Conservation (phyloP, 2,113 vertebrate species). For the Recurvirostra avosetta region DNA sequence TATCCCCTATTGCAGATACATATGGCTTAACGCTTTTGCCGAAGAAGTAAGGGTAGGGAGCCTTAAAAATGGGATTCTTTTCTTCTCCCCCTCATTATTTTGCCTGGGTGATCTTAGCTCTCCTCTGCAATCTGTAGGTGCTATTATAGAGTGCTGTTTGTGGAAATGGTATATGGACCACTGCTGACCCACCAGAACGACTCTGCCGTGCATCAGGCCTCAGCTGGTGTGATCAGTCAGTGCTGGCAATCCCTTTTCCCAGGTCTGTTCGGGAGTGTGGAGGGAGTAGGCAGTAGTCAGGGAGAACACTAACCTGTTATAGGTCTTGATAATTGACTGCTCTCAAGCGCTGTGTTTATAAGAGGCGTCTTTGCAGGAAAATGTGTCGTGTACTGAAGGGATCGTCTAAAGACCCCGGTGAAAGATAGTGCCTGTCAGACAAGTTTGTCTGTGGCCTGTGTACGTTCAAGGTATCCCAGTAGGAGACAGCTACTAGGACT, state of each 20-base stretch:
- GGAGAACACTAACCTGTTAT: too few relatives aligned
- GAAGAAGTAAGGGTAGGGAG: not conserved
- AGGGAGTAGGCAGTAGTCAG: not conserved
- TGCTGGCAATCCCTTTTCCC: not conserved
- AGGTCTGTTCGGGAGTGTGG: not conserved
- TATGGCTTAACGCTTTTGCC: not conserved
- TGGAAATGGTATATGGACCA: not conserved
- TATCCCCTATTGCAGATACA: not conserved
- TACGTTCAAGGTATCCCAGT: rapidly evolving
- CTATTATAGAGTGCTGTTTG: not conserved
- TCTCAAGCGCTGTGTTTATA: not conserved
- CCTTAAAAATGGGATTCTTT: not conserved
- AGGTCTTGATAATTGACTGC: not conserved
- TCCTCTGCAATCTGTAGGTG: not conserved
- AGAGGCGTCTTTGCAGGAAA: not conserved
- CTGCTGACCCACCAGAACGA: not conserved
- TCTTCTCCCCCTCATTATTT: not conserved
- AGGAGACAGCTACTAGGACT: not conserved
- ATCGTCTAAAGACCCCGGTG: not conserved
- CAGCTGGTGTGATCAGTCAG: not conserved
- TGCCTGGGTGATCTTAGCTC: not conserved
- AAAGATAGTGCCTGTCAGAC: too few relatives aligned
- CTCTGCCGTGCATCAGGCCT: not conserved
- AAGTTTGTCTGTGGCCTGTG: not conserved
- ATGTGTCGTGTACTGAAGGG: not conserved